A percentile compares a stretch with the other conserved stretches of the same genome.
phyloP scores from a whole-genome alignment of 1,140 invertebrate species.

The Maniola jurtina region DNA sequence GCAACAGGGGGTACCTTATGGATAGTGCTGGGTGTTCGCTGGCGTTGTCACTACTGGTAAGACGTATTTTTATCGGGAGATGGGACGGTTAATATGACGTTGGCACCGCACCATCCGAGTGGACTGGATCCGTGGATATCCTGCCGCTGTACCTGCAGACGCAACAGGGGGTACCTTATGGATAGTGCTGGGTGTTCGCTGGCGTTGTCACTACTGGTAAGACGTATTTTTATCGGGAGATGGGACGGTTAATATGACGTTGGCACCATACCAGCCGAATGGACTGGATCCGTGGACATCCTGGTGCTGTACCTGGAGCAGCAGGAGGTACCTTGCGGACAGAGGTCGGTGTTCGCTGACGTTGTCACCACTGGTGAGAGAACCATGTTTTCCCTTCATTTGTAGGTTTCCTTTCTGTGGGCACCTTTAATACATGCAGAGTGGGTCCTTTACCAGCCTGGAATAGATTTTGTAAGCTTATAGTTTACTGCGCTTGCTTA shows the following conservation, averaged over 20 bases:
- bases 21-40: slow-evolving; percentile 90
- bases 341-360: slow-evolving; percentile 90
- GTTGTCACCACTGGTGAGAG: slow-evolving; percentile 79
- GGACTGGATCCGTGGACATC: slow-evolving; percentile 84
- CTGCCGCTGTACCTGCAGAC: slow-evolving; percentile 81
- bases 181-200: slow-evolving; percentile 90
- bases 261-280: slow-evolving; percentile 82
- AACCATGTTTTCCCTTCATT: not conserved
- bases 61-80: slow-evolving; percentile 73
- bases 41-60: slow-evolving; percentile 82
- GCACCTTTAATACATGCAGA: no score
- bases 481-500: no score
- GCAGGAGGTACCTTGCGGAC: slow-evolving; percentile 84
- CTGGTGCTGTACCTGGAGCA: slow-evolving; percentile 81
- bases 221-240: slow-evolving; percentile 73
- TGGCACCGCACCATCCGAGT: slow-evolving; percentile 82
- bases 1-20: slow-evolving; percentile 83
- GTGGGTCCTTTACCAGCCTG: no score
- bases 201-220: slow-evolving; percentile 82
- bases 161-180: slow-evolving; percentile 83
- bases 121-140: slow-evolving; percentile 84
- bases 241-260: slow-evolving; percentile 87
- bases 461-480: no score
- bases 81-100: slow-evolving; percentile 87
- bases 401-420: no score